Evolutionary conservation across 2,888 invertebrate species (phyloP), one percentile per base, ranked within the genome.

Genomic region (Watsonalla cultraria): DNA sequence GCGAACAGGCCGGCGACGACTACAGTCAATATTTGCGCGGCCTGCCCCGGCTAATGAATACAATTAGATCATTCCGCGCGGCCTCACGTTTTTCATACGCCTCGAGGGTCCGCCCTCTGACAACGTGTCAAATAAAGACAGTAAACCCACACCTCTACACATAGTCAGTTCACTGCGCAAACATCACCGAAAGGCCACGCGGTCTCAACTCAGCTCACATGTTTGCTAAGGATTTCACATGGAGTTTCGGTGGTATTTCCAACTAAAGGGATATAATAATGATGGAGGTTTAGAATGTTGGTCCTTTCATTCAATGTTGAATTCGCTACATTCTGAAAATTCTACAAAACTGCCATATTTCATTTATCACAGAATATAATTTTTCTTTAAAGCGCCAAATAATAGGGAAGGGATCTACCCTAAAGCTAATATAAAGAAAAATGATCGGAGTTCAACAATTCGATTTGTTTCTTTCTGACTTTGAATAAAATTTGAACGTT

Each of bases 61-160:
- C 88, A 90, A 90, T 90, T 90, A 90, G 90, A 90, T 90, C 90
- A 90, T 90, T 90, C 90, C 89, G 78, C 88, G 86, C 84, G 89
- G 85, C 90, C 90, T 86, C 86, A 84, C 87, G 83, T 85, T 86
- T 86, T 86, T 87, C 87, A 83, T 86, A 84, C 87, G 85, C 84
- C 79, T 76, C 78, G 76, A 65, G 75, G 77, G 73, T 57, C 70
- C 74, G 76, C 74, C 80, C 81, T 77, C 80, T 74, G 79, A 82
- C 74, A 71, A 76, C 81, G 86, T 83, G 84, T 82, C 80, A 82
- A 80, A 83, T 78, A 82, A 78, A 81, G 84, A 81, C 68, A 66
- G 67, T 55, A 56, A 62, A 62, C 70, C 70, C 66, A 63, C 66
- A 72, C 77, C 78, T 81, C 70, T 77, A 71, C 76, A 80, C 78